phyloP scores from a whole-genome alignment of 2,797 vertebrate genomes.

The Rhinella marina region DNA sequence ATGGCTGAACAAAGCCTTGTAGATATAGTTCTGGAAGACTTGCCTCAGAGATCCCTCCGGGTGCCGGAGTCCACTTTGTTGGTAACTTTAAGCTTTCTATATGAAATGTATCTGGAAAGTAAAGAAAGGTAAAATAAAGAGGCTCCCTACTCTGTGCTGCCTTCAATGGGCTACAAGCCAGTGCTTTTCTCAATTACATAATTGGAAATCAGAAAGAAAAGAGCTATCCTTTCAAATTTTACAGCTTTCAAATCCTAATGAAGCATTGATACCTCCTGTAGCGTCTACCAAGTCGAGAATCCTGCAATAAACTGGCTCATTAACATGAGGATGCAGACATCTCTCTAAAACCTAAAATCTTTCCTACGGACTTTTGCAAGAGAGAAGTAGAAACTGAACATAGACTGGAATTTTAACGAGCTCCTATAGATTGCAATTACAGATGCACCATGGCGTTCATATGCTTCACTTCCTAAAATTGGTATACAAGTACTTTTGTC shows the following conservation, averaged over 20 bases:
- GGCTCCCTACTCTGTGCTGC: neutral
- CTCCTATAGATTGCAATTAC: neutral
- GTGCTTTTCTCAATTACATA: slow-evolving; percentile 65
- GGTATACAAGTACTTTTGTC: neutral
- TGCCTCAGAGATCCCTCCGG: neutral
- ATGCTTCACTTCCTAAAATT: neutral
- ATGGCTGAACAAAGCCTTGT: neutral
- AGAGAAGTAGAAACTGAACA: neutral
- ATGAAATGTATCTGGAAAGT: neutral
- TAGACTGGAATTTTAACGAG: neutral
- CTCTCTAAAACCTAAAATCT: slow-evolving; percentile 25
- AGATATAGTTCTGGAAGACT: neutral
- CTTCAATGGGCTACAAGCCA: slow-evolving; percentile 40
- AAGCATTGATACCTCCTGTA: slow-evolving; percentile 64
- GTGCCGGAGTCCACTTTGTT: neutral
- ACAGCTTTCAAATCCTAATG: slow-evolving; percentile 70
- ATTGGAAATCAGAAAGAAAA: slow-evolving; percentile 63
- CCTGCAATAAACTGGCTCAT: slow-evolving; percentile 61
- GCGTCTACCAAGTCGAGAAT: slow-evolving; percentile 60
- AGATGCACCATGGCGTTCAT: neutral
- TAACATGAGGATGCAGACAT: slow-evolving; percentile 45
- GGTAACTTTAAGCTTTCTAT: neutral
- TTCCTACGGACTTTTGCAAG: slow-evolving; percentile 23
- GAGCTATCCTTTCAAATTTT: slow-evolving; percentile 63
- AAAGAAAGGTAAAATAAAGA: neutral